phyloP scores from a whole-genome alignment of 2,797 vertebrate genomes.

The Catostomus latipinnis region DNA sequence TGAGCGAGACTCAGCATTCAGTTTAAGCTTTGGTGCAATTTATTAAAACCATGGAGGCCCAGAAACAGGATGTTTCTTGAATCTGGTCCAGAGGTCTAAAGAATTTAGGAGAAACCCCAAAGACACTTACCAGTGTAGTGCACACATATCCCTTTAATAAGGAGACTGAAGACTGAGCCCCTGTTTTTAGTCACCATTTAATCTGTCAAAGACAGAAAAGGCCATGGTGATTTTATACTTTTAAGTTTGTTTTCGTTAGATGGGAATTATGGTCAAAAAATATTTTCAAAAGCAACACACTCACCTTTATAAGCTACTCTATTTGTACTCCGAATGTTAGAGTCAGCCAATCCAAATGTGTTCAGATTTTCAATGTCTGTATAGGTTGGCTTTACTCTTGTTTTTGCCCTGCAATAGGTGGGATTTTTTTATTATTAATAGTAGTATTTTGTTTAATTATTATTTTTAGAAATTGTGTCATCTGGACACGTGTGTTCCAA shows the following conservation, averaged over 20 bases:
- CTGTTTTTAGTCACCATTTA: slow-evolving; percentile 18
- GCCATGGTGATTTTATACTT: neutral
- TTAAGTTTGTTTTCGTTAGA: neutral
- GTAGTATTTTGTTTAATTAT: too few species aligned
- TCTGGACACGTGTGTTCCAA: too few species aligned
- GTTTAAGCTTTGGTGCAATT: neutral
- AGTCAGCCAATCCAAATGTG: slow-evolving; percentile 38
- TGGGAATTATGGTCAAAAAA: slow-evolving; percentile 19
- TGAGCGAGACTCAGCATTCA: slow-evolving; percentile 35
- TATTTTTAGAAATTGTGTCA: too few species aligned
- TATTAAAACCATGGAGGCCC: slow-evolving; percentile 23
- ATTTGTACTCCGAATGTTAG: slow-evolving; percentile 35
- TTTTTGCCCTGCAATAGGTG: slow-evolving; percentile 3
- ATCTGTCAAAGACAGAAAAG: slow-evolving; percentile 30
- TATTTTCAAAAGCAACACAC: slow-evolving; percentile 29
- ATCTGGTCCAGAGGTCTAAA: slow-evolving; percentile 13
- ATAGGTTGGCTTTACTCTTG: slow-evolving; percentile 23
- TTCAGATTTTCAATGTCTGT: slow-evolving; percentile 27
- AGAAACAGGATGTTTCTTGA: slow-evolving; percentile 19
- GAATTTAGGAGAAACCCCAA: slow-evolving; percentile 37
- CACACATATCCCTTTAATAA: slow-evolving; percentile 55
- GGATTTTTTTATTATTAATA: neutral
- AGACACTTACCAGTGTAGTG: slow-evolving; percentile 46
- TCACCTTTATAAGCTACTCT: slow-evolving; percentile 48
- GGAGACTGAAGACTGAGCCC: slow-evolving; percentile 51